Conservation (phyloP, 1,140 invertebrate genomes). For the Eurosta solidaginis region DNA sequence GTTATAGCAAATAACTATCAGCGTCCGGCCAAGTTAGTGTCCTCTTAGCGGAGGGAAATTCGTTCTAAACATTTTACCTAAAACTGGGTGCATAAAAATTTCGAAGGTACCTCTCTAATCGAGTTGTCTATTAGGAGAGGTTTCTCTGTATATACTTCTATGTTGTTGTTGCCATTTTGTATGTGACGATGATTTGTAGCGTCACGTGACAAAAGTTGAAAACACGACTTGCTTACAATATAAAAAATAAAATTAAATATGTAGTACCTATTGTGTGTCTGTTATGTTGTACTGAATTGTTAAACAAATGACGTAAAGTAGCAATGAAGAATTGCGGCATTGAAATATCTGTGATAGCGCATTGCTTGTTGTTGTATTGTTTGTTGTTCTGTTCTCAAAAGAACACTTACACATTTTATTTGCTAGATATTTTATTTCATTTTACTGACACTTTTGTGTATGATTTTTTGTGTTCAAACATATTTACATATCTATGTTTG, state of each 20-base stretch:
- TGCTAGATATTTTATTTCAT: background rate
- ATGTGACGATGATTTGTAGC: conserved; percentile 54
- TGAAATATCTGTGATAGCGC: background rate
- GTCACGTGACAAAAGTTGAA: conserved; percentile 58
- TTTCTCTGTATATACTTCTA: too few relatives aligned
- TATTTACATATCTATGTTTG: background rate
- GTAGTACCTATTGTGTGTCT: background rate
- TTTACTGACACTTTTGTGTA: background rate
- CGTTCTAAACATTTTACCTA: too few relatives aligned
- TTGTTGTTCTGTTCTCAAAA: background rate
- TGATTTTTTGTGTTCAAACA: background rate
- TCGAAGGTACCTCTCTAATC: too few relatives aligned
- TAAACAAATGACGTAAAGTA: background rate
- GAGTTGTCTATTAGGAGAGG: too few relatives aligned
- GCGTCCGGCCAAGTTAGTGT: too few relatives aligned
- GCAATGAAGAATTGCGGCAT: background rate
- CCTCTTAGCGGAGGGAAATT: too few relatives aligned
- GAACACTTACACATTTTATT: background rate
- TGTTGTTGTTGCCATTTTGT: background rate
- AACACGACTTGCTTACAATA: conserved; percentile 49
- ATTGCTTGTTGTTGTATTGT: background rate
- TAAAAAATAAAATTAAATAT: too few relatives aligned
- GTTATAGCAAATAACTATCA: too few relatives aligned
- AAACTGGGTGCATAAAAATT: too few relatives aligned
- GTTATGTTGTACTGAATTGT: background rate